These are phyloP conservation scores for Staurois parvus DNA, from an alignment of 2,797 vertebrate species.

Conservation along the genomic window DNA sequence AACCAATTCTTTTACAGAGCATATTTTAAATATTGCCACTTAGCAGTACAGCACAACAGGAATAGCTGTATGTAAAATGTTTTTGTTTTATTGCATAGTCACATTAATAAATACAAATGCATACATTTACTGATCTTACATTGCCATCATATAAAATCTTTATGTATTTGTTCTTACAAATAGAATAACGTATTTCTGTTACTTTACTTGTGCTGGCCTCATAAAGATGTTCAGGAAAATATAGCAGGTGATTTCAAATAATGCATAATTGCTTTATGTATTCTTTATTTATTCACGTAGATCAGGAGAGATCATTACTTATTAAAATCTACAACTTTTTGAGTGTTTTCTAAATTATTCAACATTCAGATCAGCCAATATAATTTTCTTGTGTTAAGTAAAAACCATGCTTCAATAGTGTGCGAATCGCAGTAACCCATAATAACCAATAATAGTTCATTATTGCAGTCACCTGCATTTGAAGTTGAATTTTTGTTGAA, in stretches of 20 bases:
- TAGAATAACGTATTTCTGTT: slow-evolving; percentile 9
- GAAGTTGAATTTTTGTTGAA: too few relatives aligned
- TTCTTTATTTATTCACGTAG: slow-evolving; percentile 11
- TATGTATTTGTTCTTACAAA: background rate
- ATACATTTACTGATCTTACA: background rate
- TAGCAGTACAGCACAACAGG: background rate
- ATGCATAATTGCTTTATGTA: slow-evolving; percentile 6
- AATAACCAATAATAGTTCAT: background rate
- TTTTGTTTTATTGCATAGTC: background rate
- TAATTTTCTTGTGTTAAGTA: background rate
- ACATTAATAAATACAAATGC: background rate
- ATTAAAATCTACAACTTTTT: slow-evolving; percentile 26
- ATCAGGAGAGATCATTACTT: slow-evolving; percentile 4
- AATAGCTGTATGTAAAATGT: background rate
- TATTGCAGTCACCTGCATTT: too few relatives aligned
- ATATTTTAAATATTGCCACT: background rate
- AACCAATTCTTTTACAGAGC: background rate
- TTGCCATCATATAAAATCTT: background rate
- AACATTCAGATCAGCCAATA: slow-evolving; percentile 4
- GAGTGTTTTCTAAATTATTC: slow-evolving; percentile 24
- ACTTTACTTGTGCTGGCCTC: background rate
- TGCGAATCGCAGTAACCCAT: background rate
- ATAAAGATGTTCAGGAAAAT: slow-evolving; percentile 12
- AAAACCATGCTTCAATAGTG: background rate
- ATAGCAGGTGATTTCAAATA: slow-evolving; percentile 1